phyloP scores from a whole-genome alignment of 2,113 vertebrate species.

The Myanophis thanlyinensis region DNA sequence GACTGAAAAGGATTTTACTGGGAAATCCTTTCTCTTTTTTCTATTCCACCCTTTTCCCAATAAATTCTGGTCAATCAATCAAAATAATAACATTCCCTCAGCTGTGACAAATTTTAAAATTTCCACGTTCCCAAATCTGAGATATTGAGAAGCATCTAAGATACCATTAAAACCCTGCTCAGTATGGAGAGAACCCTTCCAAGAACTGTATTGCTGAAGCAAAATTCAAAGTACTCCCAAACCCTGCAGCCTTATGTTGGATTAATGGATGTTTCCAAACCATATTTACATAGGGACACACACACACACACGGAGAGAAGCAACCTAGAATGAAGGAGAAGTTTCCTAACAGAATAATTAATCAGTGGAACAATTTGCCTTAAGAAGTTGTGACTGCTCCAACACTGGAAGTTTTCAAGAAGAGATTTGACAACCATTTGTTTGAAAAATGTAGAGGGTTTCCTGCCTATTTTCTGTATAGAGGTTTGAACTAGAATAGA shows the following conservation, averaged over 20 bases:
- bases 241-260: not conserved
- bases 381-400: no score
- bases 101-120: not conserved
- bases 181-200: not conserved
- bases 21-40: not conserved
- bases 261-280: not conserved
- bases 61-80: not conserved
- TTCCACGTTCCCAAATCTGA: not conserved
- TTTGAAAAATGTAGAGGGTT: not conserved
- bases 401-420: not conserved
- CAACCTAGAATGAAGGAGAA: no score
- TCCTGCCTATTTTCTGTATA: not conserved
- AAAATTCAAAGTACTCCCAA: not conserved
- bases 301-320: no score
- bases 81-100: not conserved
- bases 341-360: no score
- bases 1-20: not conserved
- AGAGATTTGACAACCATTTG: not conserved
- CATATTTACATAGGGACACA: not conserved
- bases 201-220: not conserved
- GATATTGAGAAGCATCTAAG: not conserved
- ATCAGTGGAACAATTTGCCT: no score
- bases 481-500: not conserved
- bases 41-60: not conserved
- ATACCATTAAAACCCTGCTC: not conserved